phyloP scores from a whole-genome alignment of 2,797 vertebrate genomes.

The Darevskia mixta region DNA sequence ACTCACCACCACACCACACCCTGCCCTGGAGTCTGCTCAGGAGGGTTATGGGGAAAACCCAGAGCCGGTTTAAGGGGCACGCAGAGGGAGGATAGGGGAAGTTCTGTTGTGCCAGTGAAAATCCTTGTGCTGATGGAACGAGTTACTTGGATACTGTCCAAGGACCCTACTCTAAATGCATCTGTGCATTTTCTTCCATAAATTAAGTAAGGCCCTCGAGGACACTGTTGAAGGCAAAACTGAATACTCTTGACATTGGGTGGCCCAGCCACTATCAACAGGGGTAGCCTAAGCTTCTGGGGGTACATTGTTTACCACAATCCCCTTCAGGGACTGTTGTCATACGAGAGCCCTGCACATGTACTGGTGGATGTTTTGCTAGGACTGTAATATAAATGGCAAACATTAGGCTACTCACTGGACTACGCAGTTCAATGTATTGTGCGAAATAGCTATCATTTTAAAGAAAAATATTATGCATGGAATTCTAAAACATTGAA shows the following conservation, averaged over 20 bases:
- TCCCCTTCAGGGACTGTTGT: neutral
- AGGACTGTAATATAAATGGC: neutral
- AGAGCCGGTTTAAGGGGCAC: too few species aligned
- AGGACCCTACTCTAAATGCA: too few species aligned
- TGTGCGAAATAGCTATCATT: neutral
- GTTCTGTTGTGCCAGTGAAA: too few species aligned
- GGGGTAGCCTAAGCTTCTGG: neutral
- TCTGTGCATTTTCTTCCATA: neutral
- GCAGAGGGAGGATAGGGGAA: too few species aligned
- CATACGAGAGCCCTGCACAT: neutral
- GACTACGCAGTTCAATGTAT: neutral
- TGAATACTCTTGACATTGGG: neutral
- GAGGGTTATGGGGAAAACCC: too few species aligned
- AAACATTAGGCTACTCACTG: neutral
- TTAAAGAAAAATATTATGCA: neutral
- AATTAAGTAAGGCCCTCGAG: neutral
- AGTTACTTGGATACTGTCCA: too few species aligned
- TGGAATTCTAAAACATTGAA: neutral
- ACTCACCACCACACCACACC: too few species aligned
- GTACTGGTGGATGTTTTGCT: neutral
- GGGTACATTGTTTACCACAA: neutral
- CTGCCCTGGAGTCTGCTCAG: too few species aligned
- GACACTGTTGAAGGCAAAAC: neutral
- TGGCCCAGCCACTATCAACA: neutral
- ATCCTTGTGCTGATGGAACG: too few species aligned